Percentiles rank a stretch among this genome's conserved stretches.
These are phyloP conservation scores for Triplophysa bombifrons DNA, from an alignment of 2,797 vertebrate species.

Conservation along the genomic window DNA sequence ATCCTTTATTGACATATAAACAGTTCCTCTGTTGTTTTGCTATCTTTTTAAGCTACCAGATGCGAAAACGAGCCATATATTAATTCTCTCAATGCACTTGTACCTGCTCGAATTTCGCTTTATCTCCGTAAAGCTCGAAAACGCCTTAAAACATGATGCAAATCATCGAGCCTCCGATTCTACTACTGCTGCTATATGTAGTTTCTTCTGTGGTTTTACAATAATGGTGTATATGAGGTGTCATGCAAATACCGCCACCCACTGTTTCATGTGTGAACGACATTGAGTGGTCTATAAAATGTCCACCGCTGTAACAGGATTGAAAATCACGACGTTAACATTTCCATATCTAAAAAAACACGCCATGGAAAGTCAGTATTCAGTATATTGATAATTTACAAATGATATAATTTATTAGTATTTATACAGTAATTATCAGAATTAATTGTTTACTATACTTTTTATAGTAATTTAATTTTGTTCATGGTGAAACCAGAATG, in stretches of 20 bases:
- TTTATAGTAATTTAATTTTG: too few relatives aligned
- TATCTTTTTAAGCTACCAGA: not conserved
- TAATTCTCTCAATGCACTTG: not conserved
- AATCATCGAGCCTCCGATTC: slow-evolving; percentile 18
- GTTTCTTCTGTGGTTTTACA: not conserved
- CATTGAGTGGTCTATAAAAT: not conserved
- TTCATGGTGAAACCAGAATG: too few relatives aligned
- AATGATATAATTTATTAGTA: too few relatives aligned
- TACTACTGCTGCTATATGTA: not conserved
- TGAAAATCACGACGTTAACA: too few relatives aligned
- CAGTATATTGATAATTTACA: too few relatives aligned
- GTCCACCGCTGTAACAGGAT: too few relatives aligned
- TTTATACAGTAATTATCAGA: too few relatives aligned
- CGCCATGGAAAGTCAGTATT: too few relatives aligned
- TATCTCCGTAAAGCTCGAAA: slow-evolving; percentile 4
- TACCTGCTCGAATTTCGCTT: slow-evolving; percentile 7
- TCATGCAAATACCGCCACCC: not conserved
- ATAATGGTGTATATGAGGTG: not conserved
- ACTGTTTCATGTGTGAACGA: not conserved
- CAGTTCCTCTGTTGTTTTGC: not conserved
- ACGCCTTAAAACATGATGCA: not conserved
- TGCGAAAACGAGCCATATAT: not conserved
- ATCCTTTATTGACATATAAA: not conserved
- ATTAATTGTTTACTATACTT: too few relatives aligned
- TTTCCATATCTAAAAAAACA: too few relatives aligned